Base-by-base conservation (phyloP, 2,888 invertebrate genomes). In the Sphinx pinastri region DNA sequence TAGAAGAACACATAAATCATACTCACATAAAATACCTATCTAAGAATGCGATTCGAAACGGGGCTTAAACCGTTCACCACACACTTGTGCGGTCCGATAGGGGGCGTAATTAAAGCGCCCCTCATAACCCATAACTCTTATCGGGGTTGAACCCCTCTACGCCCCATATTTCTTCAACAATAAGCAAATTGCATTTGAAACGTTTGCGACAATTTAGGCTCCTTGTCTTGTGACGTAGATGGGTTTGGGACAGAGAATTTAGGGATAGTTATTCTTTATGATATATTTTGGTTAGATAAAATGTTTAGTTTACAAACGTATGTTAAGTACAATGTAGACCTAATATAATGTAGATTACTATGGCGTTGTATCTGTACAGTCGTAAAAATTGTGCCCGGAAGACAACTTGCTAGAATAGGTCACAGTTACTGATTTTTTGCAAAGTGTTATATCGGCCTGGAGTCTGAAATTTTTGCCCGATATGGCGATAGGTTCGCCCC, bases 101-200 rank as follows among this genome's bases (percentile, higher is more conserved):
- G 80, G 80, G 80, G 78, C 76, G 81, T 79, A 83, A 84, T 84
- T 83, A 83, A 80, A 81, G 78, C 76, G 72, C 81, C 85, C 87
- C 85, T 76, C 75, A 74, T 75, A 81, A 79, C 75, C 87, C 81
- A 86, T 90, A 88, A 89, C 80, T 90, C 84, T 82, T 81, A 78
- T 81, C 76, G 77, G 82, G 84, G 81, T 70, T 58, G 70, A 68
- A 31, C 67, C 60, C 72, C 70, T 45, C 74, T 74, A 75, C 75
- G 79, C 78, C 83, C 86, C 84, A 82, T 81, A 70, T 67, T 81
- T 85, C 84, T 84, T 80, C 80, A 85, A 89, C 86, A 84, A 85
- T 82, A 84, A 82, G 83, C 84, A 88, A 90, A 90, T 90, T 90
- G 86, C 88, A 84, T 85, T 87, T 85, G 81, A 82, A 86, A 84